A percentile compares a stretch with the other conserved stretches of the same genome.
Evolutionary conservation across 2,797 vertebrate genomes (phyloP).

Genomic region (Okamejei kenojei): DNA sequence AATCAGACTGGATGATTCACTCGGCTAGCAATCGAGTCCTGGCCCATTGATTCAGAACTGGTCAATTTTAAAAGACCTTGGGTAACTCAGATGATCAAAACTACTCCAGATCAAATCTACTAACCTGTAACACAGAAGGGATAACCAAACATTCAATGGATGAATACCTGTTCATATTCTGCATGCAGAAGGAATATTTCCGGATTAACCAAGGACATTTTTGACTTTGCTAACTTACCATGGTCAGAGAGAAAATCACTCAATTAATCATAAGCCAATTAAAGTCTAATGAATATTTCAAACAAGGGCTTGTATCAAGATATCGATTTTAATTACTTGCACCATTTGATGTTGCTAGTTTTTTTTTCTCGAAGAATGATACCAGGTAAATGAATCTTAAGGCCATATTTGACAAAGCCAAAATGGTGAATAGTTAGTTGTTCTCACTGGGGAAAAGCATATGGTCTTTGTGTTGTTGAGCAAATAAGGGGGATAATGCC

Average conservation of each 20-base stretch:
- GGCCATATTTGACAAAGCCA: neutral
- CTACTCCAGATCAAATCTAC: neutral
- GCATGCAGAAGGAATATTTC: no score
- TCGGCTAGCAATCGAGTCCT: no score
- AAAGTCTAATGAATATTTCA: constrained; percentile 6
- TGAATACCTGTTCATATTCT: neutral
- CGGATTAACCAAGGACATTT: neutral
- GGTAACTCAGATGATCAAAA: neutral
- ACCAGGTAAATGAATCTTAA: neutral
- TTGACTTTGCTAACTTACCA: neutral
- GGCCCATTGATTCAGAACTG: no score
- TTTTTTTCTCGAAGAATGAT: neutral
- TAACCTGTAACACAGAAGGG: neutral
- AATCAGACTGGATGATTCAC: no score
- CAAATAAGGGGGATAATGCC: no score
- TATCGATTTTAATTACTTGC: neutral
- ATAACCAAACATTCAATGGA: neutral
- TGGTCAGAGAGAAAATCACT: neutral
- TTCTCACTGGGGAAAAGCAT: neutral
- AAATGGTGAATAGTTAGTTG: neutral
- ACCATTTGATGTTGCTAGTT: neutral
- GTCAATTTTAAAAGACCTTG: neutral
- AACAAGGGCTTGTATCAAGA: neutral
- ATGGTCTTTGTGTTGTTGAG: neutral
- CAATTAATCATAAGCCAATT: constrained; percentile 17